These are phyloP conservation scores for Pseudorhombus dupliciocellatus DNA, from an alignment of 2,113 vertebrate species.

Conservation along the genomic window DNA sequence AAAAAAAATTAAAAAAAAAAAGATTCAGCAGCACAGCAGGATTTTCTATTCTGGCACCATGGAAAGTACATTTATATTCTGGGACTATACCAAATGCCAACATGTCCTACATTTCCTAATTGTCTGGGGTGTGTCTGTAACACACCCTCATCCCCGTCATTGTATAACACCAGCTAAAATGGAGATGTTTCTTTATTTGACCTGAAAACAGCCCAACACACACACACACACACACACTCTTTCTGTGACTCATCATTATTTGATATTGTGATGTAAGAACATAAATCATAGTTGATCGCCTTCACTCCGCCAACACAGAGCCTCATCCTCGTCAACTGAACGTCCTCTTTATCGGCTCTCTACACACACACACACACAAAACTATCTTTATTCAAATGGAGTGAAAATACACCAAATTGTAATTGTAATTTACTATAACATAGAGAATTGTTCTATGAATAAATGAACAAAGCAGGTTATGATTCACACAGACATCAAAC, in stretches of 20 bases:
- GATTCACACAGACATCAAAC: neutral
- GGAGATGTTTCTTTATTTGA: conserved; percentile 2
- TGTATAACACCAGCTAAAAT: conserved; percentile 26
- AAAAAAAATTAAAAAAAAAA: neutral
- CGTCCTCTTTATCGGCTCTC: conserved; percentile 19
- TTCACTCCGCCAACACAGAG: conserved; percentile 26
- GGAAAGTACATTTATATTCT: conserved; percentile 4
- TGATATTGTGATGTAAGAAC: conserved; percentile 50
- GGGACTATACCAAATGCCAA: conserved; percentile 5
- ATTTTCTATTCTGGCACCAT: conserved; percentile 14
- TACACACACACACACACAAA: conserved; percentile 5
- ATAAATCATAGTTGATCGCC: conserved; percentile 42
- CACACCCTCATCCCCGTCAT: conserved; percentile 3
- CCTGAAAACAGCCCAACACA: neutral
- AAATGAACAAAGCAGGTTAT: neutral
- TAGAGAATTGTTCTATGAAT: neutral
- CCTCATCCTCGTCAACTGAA: conserved; percentile 28
- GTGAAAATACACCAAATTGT: neutral
- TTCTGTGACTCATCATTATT: conserved; percentile 52
- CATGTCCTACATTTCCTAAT: conserved; percentile 4
- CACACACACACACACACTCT: neutral
- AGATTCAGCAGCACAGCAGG: neutral
- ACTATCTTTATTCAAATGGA: neutral
- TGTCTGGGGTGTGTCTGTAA: conserved; percentile 16
- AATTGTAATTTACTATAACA: neutral